phyloP scores from a whole-genome alignment of 2,797 vertebrate species.

The Parotocinclus haroldoi region DNA sequence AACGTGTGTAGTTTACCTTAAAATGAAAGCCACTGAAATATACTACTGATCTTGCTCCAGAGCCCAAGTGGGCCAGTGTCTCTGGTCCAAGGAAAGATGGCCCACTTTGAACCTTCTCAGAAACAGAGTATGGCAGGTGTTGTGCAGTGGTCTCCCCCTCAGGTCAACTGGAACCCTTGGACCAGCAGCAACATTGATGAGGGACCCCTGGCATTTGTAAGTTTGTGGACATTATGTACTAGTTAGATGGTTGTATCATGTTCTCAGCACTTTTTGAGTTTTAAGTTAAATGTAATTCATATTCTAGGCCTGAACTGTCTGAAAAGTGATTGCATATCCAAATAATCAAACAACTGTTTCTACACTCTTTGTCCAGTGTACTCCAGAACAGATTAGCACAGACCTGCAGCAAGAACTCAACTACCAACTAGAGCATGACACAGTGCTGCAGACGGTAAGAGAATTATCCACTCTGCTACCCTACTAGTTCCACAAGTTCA shows the following conservation, averaged over 20 bases:
- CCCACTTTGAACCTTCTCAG: conserved; percentile 87
- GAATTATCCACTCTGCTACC: neutral
- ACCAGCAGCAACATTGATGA: conserved; percentile 97
- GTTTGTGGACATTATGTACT: conserved; percentile 42
- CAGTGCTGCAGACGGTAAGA: conserved; percentile 78
- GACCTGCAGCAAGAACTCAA: conserved; percentile 80
- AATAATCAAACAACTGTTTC: neutral
- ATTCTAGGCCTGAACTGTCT: neutral
- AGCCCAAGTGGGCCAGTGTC: conserved; percentile 72
- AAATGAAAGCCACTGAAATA: neutral
- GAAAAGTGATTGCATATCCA: neutral
- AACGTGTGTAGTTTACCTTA: neutral
- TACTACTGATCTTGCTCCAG: conserved; percentile 62
- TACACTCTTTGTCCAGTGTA: conserved; percentile 68
- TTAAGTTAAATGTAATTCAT: too few relatives aligned
- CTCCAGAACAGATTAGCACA: conserved; percentile 87
- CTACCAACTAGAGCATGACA: conserved; percentile 80
- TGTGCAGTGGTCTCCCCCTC: conserved; percentile 95
- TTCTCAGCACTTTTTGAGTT: too few relatives aligned
- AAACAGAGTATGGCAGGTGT: conserved; percentile 80
- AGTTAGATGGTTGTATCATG: too few relatives aligned
- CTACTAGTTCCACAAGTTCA: neutral
- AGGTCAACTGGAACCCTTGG: conserved; percentile 98
- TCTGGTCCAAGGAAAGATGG: conserved; percentile 84
- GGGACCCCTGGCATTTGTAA: conserved; percentile 83